Evolutionary conservation across 2,888 invertebrate species (phyloP).

Genomic region (Agrochola circellaris): DNA sequence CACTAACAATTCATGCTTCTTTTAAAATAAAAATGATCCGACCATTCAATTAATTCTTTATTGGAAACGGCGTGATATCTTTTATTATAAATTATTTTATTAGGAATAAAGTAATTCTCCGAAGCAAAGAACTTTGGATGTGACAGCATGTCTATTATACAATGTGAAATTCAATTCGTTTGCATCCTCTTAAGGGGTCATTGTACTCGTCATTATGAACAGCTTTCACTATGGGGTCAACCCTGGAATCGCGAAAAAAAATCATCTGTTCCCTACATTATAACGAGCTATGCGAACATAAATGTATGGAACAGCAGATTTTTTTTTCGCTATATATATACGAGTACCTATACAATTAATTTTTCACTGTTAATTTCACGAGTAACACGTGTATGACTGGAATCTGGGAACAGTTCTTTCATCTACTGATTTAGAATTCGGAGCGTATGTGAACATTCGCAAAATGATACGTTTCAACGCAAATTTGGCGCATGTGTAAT

Average conservation of each 20-base stretch:
- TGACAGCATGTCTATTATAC: not conserved
- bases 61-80: conserved; percentile 1
- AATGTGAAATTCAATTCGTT: too few relatives aligned
- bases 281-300: too few relatives aligned
- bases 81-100: not conserved
- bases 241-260: too few relatives aligned
- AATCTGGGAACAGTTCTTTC: conserved; percentile 8
- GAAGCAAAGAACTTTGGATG: not conserved
- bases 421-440: conserved; percentile 21
- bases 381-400: not conserved
- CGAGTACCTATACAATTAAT: too few relatives aligned
- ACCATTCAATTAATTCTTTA: not conserved
- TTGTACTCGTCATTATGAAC: too few relatives aligned
- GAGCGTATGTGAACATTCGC: not conserved
- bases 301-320: too few relatives aligned
- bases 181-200: too few relatives aligned
- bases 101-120: not conserved
- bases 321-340: too few relatives aligned
- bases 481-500: conserved; percentile 9
- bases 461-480: conserved; percentile 10
- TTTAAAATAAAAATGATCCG: not conserved
- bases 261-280: too few relatives aligned
- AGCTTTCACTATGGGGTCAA: too few relatives aligned
- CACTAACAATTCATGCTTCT: not conserved
- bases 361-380: not conserved